Evolutionary conservation across 2,888 invertebrate genomes (phyloP).

Genomic region (Pomacea canaliculata): DNA sequence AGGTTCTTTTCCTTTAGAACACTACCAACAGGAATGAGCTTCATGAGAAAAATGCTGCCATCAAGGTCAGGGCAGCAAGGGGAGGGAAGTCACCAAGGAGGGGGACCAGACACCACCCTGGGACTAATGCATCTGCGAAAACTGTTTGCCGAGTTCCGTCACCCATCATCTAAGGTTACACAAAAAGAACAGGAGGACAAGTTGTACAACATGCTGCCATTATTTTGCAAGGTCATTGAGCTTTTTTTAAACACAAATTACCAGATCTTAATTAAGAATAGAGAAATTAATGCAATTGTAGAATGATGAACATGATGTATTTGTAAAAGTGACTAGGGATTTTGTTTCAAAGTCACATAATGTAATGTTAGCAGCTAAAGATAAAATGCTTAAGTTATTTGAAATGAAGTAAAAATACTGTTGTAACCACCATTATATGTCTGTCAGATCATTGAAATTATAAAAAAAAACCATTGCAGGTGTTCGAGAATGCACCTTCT

Average conservation of each 20-base stretch:
- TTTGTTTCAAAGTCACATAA: no score
- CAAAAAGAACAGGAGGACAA: conserved; percentile 80
- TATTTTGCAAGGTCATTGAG: conserved; percentile 91
- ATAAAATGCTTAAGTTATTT: conserved; percentile 66
- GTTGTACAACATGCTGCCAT: conserved; percentile 95
- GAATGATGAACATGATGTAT: no score
- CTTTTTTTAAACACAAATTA: neutral
- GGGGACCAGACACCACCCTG: conserved; percentile 79
- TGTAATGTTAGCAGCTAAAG: neutral
- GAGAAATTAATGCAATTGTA: no score
- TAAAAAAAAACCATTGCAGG: conserved; percentile 74
- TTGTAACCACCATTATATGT: conserved; percentile 74
- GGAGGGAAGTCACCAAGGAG: conserved; percentile 57
- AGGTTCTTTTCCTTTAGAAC: no score
- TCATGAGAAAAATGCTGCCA: conserved; percentile 88
- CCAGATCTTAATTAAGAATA: neutral
- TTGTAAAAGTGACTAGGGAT: no score
- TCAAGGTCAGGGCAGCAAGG: conserved; percentile 71
- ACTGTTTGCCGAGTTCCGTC: conserved; percentile 93
- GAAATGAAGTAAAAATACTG: conserved; percentile 72
- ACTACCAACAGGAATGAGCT: conserved; percentile 78
- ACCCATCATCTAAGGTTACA: conserved; percentile 77
- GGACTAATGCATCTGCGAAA: conserved; percentile 97
- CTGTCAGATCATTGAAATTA: neutral
- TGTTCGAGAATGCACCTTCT: conserved; percentile 92